Conservation (phyloP, 2,113 vertebrate species). For the Circaetus cinerascens region DNA sequence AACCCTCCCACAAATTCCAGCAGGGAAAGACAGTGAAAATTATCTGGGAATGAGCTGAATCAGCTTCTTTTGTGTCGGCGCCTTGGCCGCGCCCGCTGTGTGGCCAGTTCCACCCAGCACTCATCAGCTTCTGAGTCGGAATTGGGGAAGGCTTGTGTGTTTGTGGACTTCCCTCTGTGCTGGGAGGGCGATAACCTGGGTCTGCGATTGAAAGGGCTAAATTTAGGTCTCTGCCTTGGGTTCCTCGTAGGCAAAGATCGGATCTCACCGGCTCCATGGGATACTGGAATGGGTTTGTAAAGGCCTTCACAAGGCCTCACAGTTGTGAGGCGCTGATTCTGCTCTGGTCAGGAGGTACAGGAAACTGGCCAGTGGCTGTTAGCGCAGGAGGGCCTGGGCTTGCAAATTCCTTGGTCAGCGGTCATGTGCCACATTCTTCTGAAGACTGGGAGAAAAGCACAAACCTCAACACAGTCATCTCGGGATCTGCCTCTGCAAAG, state of each 20-base stretch:
- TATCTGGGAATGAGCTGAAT: slow-evolving; percentile 62
- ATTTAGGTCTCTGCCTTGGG: background rate
- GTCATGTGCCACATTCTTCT: background rate
- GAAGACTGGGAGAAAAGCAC: background rate
- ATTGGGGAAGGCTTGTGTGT: background rate
- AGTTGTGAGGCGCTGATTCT: background rate
- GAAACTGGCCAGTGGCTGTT: background rate
- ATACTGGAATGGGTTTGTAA: background rate
- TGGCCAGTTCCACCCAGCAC: slow-evolving; percentile 40
- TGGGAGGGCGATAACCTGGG: fast-evolving
- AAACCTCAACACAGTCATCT: background rate
- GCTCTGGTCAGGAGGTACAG: background rate
- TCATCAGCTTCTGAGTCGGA: slow-evolving; percentile 17
- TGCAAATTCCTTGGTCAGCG: background rate
- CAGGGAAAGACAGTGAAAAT: slow-evolving; percentile 57
- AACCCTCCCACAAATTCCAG: slow-evolving; percentile 50
- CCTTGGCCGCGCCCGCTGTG: slow-evolving; percentile 12
- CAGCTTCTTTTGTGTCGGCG: slow-evolving; percentile 3
- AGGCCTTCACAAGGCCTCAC: background rate
- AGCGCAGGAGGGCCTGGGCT: background rate
- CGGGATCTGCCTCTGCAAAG: background rate
- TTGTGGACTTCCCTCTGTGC: background rate
- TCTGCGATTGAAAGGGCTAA: background rate
- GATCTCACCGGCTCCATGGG: background rate
- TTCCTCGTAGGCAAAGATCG: background rate